Conservation (phyloP, 1,140 invertebrate species). For the Odontomachus brunneus region DNA sequence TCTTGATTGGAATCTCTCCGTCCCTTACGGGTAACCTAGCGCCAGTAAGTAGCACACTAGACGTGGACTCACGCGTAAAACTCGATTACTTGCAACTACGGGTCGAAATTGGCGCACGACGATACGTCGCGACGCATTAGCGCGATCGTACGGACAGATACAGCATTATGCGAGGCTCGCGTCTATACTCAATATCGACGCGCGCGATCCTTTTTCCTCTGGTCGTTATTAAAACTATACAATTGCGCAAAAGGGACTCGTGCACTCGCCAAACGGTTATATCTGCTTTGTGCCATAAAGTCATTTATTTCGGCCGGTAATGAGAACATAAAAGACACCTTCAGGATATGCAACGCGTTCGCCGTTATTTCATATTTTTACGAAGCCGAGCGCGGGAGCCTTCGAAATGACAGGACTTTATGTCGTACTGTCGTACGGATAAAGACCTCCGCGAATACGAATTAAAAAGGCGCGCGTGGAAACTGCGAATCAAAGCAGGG, state of each 20-base stretch:
- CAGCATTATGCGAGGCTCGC: neutral
- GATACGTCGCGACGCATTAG: conserved; percentile 15
- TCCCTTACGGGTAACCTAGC: conserved; percentile 52
- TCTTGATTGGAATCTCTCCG: conserved; percentile 78
- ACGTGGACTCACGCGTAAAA: conserved; percentile 61
- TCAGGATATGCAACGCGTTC: conserved; percentile 37
- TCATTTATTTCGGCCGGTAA: conserved; percentile 69
- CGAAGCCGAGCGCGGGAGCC: conserved; percentile 20
- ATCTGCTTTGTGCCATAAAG: conserved; percentile 55
- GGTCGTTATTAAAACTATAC: conserved; percentile 30
- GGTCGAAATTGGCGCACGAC: conserved; percentile 10
- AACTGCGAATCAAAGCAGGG: conserved; percentile 26
- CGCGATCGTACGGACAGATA: neutral
- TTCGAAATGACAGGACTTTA: conserved; percentile 62
- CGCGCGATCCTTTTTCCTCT: conserved; percentile 3
- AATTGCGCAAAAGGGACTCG: conserved; percentile 22
- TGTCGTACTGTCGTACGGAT: conserved; percentile 23
- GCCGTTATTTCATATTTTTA: conserved; percentile 59
- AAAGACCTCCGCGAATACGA: conserved; percentile 25
- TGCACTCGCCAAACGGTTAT: conserved; percentile 30
- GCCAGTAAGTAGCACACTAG: conserved; percentile 44
- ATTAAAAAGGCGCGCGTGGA: conserved; percentile 31
- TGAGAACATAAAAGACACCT: conserved; percentile 66
- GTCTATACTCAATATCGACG: conserved; percentile 13
- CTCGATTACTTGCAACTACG: conserved; percentile 63